Evolutionary conservation across 1,140 invertebrate species (phyloP).

Genomic region (Bombyx mori): DNA sequence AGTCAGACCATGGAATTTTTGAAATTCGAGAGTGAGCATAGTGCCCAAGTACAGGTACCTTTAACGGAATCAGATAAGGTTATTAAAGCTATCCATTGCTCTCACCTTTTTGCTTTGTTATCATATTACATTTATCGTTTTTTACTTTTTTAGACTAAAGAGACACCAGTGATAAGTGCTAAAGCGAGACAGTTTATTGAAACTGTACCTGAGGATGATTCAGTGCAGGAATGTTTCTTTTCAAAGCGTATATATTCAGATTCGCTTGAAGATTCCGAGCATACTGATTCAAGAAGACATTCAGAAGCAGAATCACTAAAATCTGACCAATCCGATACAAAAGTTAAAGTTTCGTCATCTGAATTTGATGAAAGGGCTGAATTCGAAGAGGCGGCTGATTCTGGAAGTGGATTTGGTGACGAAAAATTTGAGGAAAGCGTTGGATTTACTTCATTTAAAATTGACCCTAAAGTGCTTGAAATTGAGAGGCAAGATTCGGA

Average conservation of each 20-base stretch:
- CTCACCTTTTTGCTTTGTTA: too few species aligned
- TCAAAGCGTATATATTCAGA: conserved; percentile 70
- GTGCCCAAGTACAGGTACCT: conserved; percentile 29
- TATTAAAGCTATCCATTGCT: conserved; percentile 4
- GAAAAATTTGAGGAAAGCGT: conserved; percentile 66
- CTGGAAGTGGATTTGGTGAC: conserved; percentile 62
- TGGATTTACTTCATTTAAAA: conserved; percentile 53
- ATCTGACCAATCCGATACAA: conserved; percentile 67
- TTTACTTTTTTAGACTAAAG: conserved; percentile 42
- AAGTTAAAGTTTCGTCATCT: conserved; percentile 60
- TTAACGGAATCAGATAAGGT: conserved; percentile 39
- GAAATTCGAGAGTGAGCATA: conserved; percentile 51
- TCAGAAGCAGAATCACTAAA: conserved; percentile 69
- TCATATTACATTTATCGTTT: conserved; percentile 1
- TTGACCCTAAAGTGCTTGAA: conserved; percentile 39
- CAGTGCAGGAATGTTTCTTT: conserved; percentile 70
- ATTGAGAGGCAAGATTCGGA: conserved; percentile 51
- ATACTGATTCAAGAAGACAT: conserved; percentile 64
- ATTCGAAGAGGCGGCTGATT: conserved; percentile 59
- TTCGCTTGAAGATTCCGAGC: conserved; percentile 68
- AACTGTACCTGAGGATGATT: conserved; percentile 69
- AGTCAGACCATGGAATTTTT: conserved; percentile 52
- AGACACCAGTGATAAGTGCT: conserved; percentile 65
- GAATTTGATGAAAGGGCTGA: conserved; percentile 66
- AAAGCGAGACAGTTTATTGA: conserved; percentile 70